phyloP scores from a whole-genome alignment of 2,113 vertebrate species.

The Potamarius usumacintae region DNA sequence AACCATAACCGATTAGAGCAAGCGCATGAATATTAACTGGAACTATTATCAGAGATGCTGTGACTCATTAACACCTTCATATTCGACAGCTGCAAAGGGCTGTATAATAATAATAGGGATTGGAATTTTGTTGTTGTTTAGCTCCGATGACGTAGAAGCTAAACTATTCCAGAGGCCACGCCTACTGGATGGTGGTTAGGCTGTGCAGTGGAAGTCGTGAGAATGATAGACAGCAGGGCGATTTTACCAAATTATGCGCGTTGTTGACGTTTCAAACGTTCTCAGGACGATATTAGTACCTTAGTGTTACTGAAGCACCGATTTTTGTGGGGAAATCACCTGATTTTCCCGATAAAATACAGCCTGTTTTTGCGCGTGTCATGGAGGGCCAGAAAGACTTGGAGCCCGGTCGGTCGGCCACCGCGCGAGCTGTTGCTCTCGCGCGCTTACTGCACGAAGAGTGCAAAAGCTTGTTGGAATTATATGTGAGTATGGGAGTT shows the following conservation, averaged over 20 bases:
- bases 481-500: conserved; percentile 69
- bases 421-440: conserved; percentile 63
- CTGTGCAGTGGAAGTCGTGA: not conserved
- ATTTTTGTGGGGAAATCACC: not conserved
- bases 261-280: not conserved
- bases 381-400: conserved; percentile 52
- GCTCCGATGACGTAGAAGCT: not conserved
- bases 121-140: too few relatives aligned
- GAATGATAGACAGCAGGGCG: not conserved
- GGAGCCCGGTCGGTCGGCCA: conserved; percentile 56
- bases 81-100: too few relatives aligned
- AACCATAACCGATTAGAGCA: too few relatives aligned
- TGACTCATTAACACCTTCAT: too few relatives aligned
- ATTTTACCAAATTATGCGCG: not conserved
- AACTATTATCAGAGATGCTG: too few relatives aligned
- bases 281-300: not conserved
- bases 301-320: too few relatives aligned
- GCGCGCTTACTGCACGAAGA: conserved; percentile 70
- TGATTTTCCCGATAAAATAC: not conserved
- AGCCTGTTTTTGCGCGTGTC: not conserved
- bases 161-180: not conserved
- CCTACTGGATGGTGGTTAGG: not conserved
- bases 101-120: too few relatives aligned
- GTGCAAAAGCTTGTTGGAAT: conserved; percentile 64
- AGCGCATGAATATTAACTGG: not conserved